A percentile compares a stretch with the other conserved stretches of the same genome.
These are phyloP conservation scores for Drosophila kokeensis DNA, from an alignment of 2,888 invertebrate genomes.

Conservation along the genomic window DNA sequence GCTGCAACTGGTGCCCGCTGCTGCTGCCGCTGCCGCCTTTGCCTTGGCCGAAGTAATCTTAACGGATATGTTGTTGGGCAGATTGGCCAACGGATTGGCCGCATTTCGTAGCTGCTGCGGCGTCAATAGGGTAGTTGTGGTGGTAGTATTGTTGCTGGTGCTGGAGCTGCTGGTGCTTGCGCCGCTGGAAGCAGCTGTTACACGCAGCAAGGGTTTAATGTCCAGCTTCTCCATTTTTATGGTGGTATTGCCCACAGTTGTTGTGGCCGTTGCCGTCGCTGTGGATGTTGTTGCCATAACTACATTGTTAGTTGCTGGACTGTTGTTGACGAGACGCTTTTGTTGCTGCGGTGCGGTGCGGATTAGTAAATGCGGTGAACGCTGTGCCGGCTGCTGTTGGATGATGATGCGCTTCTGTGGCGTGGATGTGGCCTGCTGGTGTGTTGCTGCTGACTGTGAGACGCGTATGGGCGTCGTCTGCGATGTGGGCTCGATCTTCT, in stretches of 20 bases:
- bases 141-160: slow-evolving; percentile 54
- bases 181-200: slow-evolving; percentile 35
- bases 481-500: slow-evolving; percentile 76
- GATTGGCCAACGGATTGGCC: slow-evolving; percentile 80
- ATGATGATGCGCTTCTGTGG: slow-evolving; percentile 53
- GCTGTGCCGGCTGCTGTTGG: slow-evolving; percentile 66
- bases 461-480: slow-evolving; percentile 30
- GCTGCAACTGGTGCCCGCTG: slow-evolving; percentile 50
- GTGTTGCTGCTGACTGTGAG: slow-evolving; percentile 18
- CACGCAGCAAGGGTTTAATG: slow-evolving; percentile 77
- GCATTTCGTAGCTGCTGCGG: slow-evolving; percentile 76
- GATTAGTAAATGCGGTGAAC: slow-evolving; percentile 52
- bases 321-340: slow-evolving; percentile 63
- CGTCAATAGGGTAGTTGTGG: slow-evolving; percentile 66
- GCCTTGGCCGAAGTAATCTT: slow-evolving; percentile 83
- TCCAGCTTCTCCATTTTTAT: slow-evolving; percentile 84
- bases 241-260: slow-evolving; percentile 71
- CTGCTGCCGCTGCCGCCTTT: slow-evolving; percentile 67
- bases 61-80: slow-evolving; percentile 84
- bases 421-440: slow-evolving; percentile 18
- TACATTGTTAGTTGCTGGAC: slow-evolving; percentile 35
- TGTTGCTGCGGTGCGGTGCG: slow-evolving; percentile 47
- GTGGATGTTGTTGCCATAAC: slow-evolving; percentile 21
- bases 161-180: slow-evolving; percentile 45
- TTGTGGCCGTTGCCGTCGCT: slow-evolving; percentile 45